phyloP scores from a whole-genome alignment of 1,140 invertebrate species.

The Lerema accius region DNA sequence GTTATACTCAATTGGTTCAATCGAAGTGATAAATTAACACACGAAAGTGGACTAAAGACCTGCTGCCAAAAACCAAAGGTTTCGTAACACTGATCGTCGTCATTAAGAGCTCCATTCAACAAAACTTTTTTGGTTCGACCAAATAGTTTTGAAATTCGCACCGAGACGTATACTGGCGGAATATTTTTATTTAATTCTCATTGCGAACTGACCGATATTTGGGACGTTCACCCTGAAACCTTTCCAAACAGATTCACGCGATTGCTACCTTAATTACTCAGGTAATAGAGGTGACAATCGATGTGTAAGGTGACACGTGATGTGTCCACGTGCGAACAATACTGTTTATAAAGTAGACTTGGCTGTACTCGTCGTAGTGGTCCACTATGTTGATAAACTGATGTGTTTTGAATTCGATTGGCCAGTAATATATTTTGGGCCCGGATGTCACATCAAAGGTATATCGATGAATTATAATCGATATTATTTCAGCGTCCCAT shows the following conservation, averaged over 20 bases:
- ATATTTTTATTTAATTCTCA: slow-evolving; percentile 12
- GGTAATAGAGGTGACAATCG: slow-evolving; percentile 15
- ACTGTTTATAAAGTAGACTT: slow-evolving; percentile 27
- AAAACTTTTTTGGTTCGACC: not conserved
- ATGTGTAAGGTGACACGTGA: not conserved
- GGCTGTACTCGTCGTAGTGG: not conserved
- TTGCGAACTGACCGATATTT: slow-evolving; percentile 17
- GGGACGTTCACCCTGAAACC: slow-evolving; percentile 23
- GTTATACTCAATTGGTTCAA: too few relatives aligned
- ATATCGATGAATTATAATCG: not conserved
- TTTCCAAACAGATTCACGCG: not conserved
- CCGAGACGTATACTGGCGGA: not conserved
- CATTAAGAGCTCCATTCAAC: not conserved
- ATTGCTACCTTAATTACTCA: slow-evolving; percentile 3
- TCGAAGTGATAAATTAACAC: not conserved
- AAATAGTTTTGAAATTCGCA: slow-evolving; percentile 6
- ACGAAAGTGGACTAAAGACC: not conserved
- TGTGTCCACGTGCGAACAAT: slow-evolving; percentile 11
- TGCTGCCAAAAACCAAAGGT: not conserved
- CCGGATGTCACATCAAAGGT: slow-evolving; percentile 2
- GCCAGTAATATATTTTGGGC: slow-evolving; percentile 8
- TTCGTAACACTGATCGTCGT: not conserved
- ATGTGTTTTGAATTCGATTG: slow-evolving; percentile 5
- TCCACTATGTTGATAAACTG: slow-evolving; percentile 15
- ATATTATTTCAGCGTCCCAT: not conserved